Evolutionary conservation across 2,797 vertebrate genomes (phyloP).

Genomic region (Lepus oiostolus): DNA sequence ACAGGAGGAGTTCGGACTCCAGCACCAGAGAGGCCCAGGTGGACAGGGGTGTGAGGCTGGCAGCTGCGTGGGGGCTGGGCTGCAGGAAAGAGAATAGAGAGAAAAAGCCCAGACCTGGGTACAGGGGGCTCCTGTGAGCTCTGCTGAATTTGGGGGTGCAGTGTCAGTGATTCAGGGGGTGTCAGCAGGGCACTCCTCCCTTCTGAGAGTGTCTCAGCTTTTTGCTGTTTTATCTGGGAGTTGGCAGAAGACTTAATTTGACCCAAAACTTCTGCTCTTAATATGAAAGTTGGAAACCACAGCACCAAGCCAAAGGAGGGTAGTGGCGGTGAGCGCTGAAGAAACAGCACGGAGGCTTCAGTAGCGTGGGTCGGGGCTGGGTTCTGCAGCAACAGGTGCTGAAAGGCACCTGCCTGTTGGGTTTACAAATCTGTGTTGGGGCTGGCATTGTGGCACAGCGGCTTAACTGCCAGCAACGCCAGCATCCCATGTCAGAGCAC

Average conservation of each 20-base stretch:
- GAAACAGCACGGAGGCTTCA: neutral
- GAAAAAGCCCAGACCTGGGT: neutral
- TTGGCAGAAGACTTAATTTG: conserved; percentile 4
- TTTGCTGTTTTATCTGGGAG: neutral
- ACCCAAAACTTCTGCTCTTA: conserved; percentile 1
- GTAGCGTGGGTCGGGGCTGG: rapidly evolving
- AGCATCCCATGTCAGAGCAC: too few species aligned
- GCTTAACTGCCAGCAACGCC: too few species aligned
- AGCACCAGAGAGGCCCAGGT: neutral
- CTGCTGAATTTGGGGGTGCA: neutral
- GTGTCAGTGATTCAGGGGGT: rapidly evolving
- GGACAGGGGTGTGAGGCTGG: neutral
- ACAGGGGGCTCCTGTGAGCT: neutral
- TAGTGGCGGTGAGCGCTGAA: neutral
- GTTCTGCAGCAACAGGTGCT: neutral
- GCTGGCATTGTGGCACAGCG: too few species aligned
- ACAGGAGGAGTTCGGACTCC: neutral
- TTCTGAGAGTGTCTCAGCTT: neutral
- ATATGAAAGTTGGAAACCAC: neutral
- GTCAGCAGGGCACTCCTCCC: rapidly evolving
- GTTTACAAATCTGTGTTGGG: neutral
- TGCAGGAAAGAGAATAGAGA: neutral
- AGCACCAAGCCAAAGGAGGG: neutral
- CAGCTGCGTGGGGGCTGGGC: neutral
- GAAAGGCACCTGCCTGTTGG: neutral